A percentile compares a stretch with the other conserved stretches of the same genome.
Evolutionary conservation across 2,888 invertebrate species (phyloP).

Genomic region (Linnaemya vulpina): DNA sequence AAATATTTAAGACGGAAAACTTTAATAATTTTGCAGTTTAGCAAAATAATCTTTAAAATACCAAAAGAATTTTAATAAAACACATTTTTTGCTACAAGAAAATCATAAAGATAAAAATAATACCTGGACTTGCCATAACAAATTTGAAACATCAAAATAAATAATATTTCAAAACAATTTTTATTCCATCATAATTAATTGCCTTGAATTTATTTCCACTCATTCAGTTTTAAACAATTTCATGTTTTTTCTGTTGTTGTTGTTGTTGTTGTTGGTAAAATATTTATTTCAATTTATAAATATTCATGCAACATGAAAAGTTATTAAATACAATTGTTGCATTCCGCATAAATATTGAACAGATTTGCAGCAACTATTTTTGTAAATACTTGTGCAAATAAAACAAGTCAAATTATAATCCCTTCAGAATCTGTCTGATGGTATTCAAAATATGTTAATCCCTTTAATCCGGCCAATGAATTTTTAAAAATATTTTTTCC

Average conservation of each 20-base stretch:
- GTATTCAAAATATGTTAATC: conserved; percentile 10
- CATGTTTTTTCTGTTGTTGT: conserved; percentile 1
- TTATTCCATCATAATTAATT: conserved; percentile 10
- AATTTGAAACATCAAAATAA: conserved; percentile 6
- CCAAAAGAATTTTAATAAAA: neutral
- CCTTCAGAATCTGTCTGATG: neutral
- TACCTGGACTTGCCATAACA: conserved; percentile 18
- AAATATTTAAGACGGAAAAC: neutral
- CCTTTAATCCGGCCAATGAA: conserved; percentile 7
- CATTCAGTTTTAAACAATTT: conserved; percentile 20
- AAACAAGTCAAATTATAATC: neutral
- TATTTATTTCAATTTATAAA: neutral
- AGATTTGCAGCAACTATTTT: neutral
- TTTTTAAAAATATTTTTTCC: too few relatives aligned
- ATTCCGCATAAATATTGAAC: conserved; percentile 1
- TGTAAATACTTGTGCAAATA: neutral
- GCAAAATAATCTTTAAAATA: neutral
- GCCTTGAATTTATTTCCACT: conserved; percentile 22
- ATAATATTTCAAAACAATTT: conserved; percentile 4
- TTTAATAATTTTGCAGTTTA: neutral
- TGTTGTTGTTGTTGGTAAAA: conserved; percentile 1
- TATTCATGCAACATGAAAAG: neutral
- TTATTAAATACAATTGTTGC: conserved; percentile 7
- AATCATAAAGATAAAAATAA: neutral
- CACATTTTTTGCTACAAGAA: neutral